Evolutionary conservation across 2,797 vertebrate genomes (phyloP), one percentile per base, ranked within the genome.

Genomic region (Choloepus didactylus): DNA sequence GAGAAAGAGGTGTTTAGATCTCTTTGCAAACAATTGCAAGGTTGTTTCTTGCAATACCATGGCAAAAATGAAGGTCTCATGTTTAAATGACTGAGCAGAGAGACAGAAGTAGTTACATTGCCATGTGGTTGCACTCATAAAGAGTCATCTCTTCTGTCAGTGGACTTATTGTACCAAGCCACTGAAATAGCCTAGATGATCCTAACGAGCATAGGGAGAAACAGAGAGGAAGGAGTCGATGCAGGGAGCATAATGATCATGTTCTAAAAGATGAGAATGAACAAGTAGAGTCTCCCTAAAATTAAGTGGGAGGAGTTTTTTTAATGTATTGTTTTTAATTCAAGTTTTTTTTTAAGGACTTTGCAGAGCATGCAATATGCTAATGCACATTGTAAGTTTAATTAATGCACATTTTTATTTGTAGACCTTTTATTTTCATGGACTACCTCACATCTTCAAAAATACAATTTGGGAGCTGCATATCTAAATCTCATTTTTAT

Each of bases 401-500:
- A 35, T 31, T 41, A 9, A 41, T 66, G 31, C 2, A 18, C 5
- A 6, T 2, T 7, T 49, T 75, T 70, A 27, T 66, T 27, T 5
- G 3, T 25, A 66, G 25, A 1, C 9, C 49, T 60, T 44, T 44
- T 4, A 16, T 62, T 21, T 27, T 66, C 35, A 70, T 72, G 14
- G 66, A 8, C 25, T 51, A 27, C 16, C 2, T 64, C 46, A 80
- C 4, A 89, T 29, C 19, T 62, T 15, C 27, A 69, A 80, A 73
- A 84, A 89, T 23, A 38, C 19, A 56, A 60, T 59, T 90, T 84
- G 41, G 29, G n/a, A 89, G 83, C 21, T 35, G 4, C 4, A 70
- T 93, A 89, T 89, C 51, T 44, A 19, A 93, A 62, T 89, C 14
- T 77, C 41, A 44, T 56, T 82, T 90, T 77, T 77, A 75, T 54